Base-by-base conservation (phyloP, 2,113 vertebrate species). In the Marcusenius ussheri region DNA sequence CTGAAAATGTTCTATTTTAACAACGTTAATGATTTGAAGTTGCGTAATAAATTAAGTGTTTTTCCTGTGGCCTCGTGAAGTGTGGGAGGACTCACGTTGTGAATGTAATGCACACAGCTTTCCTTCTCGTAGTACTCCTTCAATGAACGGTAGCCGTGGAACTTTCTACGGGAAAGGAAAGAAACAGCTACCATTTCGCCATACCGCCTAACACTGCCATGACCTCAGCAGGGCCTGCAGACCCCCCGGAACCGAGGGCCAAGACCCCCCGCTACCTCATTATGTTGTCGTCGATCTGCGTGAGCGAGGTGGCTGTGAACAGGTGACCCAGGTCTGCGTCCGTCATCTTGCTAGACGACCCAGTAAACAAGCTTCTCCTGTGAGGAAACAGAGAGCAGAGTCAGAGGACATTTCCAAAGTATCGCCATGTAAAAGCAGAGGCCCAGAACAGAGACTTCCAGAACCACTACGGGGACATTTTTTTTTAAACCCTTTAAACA, bases 101-200 rank as follows among this genome's bases (percentile, higher is more conserved):
- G 97, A 94, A 99, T 97, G 91, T 96, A 99, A 91, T 98, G 96
- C 89, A 98, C 96, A 93, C 98, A 99, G 90, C 98, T 99, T 92
- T 99, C 98, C 91, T 98, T 96, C 93, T 99, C 98, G 2, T 99
- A 99, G 92, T 99, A 99, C 90, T 99, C 98, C 94, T 99, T 98
- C 92, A 99, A 95, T 58, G 98, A 97, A 91, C 89, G 94, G 92
- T 99, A 98, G 88, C 97, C 98, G 21, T 99, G 98, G 93, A 99
- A 99, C 92, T 99, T 99, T 93, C 98, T 99, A 92, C 45, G 90
- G 0, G 91, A 58, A 91, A 77, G 89, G 19, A 24, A 35, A 31
- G 27, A 42, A 49, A 53, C 88, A n/a, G 70, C 21, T 39, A 47
- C 39, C 24, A 84, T 47, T 24, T 47, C 45, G n/a, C 21, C 39